phyloP scores from a whole-genome alignment of 2,888 invertebrate genomes.

The Perdita meconis region DNA sequence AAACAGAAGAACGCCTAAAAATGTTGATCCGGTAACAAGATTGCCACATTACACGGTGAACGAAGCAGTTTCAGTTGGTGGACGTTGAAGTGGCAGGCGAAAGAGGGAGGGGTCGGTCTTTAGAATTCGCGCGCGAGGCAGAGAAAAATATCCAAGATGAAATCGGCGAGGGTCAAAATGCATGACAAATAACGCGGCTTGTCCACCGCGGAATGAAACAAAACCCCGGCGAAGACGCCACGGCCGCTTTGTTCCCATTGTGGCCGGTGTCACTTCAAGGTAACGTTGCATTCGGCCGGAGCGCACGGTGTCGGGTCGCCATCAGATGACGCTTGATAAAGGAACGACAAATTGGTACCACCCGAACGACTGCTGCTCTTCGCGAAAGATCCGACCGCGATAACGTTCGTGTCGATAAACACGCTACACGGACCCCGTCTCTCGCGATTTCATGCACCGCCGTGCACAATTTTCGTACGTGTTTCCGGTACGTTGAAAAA shows the following conservation, averaged over 20 bases:
- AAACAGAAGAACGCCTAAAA: background rate
- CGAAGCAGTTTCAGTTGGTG: conserved; percentile 12
- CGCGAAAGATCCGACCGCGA: conserved; percentile 78
- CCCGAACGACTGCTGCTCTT: conserved; percentile 81
- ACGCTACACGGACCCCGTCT: conserved; percentile 69
- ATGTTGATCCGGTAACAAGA: background rate
- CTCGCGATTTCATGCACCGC: conserved; percentile 52
- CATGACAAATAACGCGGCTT: conserved; percentile 82
- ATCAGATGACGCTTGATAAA: conserved; percentile 83
- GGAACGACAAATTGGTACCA: conserved; percentile 84
- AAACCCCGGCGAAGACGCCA: conserved; percentile 78
- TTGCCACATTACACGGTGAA: conserved; percentile 12
- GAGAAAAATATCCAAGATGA: conserved; percentile 83
- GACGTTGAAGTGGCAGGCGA: conserved; percentile 23
- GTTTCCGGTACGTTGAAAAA: conserved; percentile 54
- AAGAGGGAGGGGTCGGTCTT: conserved; percentile 15
- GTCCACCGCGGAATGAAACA: conserved; percentile 82
- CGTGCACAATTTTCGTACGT: conserved; percentile 49
- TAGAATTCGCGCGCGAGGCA: conserved; percentile 69
- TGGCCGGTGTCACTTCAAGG: conserved; percentile 82
- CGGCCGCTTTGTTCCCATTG: conserved; percentile 83
- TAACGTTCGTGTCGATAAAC: conserved; percentile 81
- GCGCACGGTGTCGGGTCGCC: conserved; percentile 82
- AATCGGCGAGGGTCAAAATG: conserved; percentile 81
- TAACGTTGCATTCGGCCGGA: conserved; percentile 76